Conservation (phyloP, 1,140 invertebrate species). For the Brachionus paranguensis region DNA sequence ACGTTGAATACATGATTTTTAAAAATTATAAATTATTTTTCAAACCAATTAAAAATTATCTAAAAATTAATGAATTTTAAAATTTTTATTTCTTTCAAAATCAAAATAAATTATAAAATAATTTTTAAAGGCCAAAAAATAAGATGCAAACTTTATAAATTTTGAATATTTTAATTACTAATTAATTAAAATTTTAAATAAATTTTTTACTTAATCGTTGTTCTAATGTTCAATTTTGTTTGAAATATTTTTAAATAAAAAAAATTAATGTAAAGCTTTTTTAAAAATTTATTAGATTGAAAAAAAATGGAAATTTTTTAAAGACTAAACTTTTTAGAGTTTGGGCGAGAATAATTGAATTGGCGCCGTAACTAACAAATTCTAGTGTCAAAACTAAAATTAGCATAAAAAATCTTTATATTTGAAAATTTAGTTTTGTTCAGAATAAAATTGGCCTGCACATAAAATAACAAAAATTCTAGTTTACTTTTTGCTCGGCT, state of each 20-base stretch:
- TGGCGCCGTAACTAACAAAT: not conserved
- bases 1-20: no score
- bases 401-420: not conserved
- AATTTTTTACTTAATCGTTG: no score
- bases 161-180: no score
- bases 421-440: not conserved
- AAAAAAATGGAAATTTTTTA: not conserved
- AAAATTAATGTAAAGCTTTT: not conserved
- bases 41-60: no score
- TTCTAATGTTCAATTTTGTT: no score
- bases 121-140: not conserved
- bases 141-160: not conserved
- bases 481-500: not conserved
- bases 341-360: not conserved
- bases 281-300: no score
- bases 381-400: constrained; percentile 23
- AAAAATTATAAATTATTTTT: no score
- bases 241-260: no score
- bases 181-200: no score
- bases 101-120: not conserved
- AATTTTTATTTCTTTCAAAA: not conserved
- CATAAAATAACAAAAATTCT: not conserved
- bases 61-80: not conserved
- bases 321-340: not conserved
- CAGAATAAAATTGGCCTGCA: not conserved